These are phyloP conservation scores for Aspidoscelis tigris DNA, from an alignment of 2,113 vertebrate genomes.

Conservation along the genomic window DNA sequence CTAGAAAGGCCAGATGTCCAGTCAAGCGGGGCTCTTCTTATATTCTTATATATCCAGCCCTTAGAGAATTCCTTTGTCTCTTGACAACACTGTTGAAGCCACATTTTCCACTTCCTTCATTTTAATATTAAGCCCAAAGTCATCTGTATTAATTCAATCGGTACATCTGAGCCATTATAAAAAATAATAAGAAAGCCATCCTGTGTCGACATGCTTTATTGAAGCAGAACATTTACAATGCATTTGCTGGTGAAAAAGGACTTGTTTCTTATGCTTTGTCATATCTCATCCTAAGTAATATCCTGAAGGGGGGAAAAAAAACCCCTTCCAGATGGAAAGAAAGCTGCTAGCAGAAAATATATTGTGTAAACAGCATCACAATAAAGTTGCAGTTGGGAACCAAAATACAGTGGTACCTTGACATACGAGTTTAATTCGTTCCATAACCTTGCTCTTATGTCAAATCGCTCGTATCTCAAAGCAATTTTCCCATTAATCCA, in stretches of 20 bases:
- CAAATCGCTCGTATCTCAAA: no score
- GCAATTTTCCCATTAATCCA: no score
- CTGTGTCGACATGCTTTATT: not conserved
- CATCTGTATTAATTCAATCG: not conserved
- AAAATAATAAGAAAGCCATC: not conserved
- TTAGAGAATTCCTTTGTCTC: not conserved
- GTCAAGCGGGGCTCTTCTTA: no score
- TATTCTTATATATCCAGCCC: not conserved
- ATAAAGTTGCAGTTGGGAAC: not conserved
- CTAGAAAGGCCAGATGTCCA: no score
- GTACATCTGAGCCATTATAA: not conserved
- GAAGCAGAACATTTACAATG: not conserved
- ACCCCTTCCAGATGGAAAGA: not conserved
- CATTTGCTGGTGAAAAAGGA: not conserved
- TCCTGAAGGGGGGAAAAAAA: not conserved
- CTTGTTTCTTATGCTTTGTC: not conserved
- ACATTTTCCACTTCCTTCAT: no score
- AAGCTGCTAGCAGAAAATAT: not conserved
- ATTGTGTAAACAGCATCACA: not conserved
- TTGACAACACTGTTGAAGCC: not conserved
- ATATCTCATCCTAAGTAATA: not conserved
- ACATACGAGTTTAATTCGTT: no score
- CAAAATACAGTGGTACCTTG: no score
- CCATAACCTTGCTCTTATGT: no score
- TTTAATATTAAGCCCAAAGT: not conserved